A percentile compares a stretch with the other conserved stretches of the same genome.
These are phyloP conservation scores for Macrophya alboannulata DNA, from an alignment of 2,888 invertebrate species.

Conservation along the genomic window DNA sequence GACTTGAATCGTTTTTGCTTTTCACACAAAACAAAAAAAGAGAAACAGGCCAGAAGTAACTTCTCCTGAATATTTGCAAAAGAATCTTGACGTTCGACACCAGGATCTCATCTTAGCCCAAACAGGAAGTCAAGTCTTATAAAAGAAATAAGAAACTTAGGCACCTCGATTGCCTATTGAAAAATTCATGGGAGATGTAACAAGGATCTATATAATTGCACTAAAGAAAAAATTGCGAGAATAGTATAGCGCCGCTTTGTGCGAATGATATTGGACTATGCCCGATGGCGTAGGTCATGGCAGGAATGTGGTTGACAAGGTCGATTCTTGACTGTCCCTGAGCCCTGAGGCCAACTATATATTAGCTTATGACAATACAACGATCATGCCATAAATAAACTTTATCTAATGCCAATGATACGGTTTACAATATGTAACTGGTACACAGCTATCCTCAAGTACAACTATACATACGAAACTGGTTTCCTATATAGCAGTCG, in stretches of 20 bases:
- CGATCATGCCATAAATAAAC: constrained; percentile 23
- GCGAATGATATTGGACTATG: constrained; percentile 27
- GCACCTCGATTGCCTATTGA: neutral
- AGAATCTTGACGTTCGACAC: neutral
- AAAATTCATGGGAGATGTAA: neutral
- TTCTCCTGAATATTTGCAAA: too few species aligned
- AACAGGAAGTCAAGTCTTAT: neutral
- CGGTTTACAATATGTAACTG: constrained; percentile 34
- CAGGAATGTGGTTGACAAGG: constrained; percentile 79
- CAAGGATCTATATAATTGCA: neutral
- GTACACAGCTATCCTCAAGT: constrained; percentile 35
- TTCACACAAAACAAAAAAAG: constrained; percentile 59
- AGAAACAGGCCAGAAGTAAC: constrained; percentile 61
- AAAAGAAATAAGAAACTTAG: neutral
- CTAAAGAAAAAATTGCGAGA: neutral
- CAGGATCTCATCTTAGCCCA: neutral
- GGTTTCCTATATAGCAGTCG: constrained; percentile 19
- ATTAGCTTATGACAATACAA: constrained; percentile 40
- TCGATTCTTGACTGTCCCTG: constrained; percentile 70
- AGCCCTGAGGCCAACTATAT: constrained; percentile 38
- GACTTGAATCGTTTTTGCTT: neutral
- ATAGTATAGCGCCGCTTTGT: neutral
- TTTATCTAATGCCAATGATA: constrained; percentile 45
- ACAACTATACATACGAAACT: constrained; percentile 16
- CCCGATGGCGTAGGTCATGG: constrained; percentile 76